Percentiles rank a stretch among this genome's conserved stretches.
Conservation (phyloP, 2,888 invertebrate genomes). For the Stenotaenia linearis region DNA sequence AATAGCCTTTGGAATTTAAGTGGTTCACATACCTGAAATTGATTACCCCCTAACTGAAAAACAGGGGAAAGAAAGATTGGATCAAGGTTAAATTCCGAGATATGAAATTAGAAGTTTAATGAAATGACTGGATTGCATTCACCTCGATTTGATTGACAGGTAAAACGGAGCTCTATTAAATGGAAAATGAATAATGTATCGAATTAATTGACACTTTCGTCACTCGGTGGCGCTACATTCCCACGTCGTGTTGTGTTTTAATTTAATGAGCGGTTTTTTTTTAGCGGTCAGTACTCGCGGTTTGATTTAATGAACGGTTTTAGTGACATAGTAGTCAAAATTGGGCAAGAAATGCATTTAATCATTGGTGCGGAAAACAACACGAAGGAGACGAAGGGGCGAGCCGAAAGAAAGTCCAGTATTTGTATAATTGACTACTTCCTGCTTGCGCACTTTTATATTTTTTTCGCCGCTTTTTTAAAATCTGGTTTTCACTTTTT, state of each 20-base stretch:
- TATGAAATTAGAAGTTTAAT: neutral
- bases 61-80: neutral
- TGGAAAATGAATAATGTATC: neutral
- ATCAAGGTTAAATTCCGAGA: slow-evolving; percentile 1
- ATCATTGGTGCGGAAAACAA: neutral
- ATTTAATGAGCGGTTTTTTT: neutral
- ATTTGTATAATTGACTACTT: slow-evolving; percentile 8
- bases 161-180: neutral
- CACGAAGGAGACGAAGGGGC: neutral
- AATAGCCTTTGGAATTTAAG: neutral
- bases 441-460: neutral
- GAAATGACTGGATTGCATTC: neutral
- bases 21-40: slow-evolving; percentile 12
- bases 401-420: neutral
- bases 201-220: neutral
- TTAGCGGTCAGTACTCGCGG: neutral
- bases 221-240: neutral
- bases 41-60: neutral
- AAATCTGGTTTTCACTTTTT: neutral
- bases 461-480: neutral
- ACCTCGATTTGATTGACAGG: neutral
- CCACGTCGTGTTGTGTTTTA: neutral
- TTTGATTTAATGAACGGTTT: neutral
- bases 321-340: neutral
- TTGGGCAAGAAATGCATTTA: neutral